These are phyloP conservation scores for Eurypyga helias DNA, from an alignment of 2,113 vertebrate species.

Conservation along the genomic window DNA sequence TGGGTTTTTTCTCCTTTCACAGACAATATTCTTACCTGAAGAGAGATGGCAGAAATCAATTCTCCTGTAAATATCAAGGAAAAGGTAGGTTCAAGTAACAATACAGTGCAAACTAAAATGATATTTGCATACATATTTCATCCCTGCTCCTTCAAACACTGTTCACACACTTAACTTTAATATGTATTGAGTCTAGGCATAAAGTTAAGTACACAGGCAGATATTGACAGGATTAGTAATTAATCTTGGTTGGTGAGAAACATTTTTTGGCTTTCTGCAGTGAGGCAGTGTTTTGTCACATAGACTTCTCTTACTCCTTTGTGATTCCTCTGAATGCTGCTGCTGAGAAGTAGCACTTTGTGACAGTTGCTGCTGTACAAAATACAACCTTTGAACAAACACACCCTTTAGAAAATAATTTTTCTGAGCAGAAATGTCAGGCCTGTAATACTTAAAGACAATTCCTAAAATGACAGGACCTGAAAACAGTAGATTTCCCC, in stretches of 20 bases:
- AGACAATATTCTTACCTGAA: slow-evolving; percentile 38
- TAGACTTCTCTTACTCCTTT: neutral
- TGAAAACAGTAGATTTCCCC: neutral
- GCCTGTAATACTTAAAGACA: neutral
- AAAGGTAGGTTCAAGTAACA: slow-evolving; percentile 72
- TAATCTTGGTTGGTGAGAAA: neutral
- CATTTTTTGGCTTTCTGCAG: neutral
- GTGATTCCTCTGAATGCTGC: neutral
- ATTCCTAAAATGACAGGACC: neutral
- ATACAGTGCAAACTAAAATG: neutral
- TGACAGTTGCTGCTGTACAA: neutral
- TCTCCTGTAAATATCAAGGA: slow-evolving; percentile 81
- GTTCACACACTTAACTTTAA: neutral
- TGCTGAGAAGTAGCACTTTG: neutral
- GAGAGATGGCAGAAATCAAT: slow-evolving; percentile 78
- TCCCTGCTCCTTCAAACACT: neutral
- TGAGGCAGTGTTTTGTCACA: neutral
- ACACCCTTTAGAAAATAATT: neutral
- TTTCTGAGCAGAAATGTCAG: neutral
- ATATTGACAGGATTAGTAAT: neutral
- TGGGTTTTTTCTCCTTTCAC: neutral
- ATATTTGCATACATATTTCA: neutral
- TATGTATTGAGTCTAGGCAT: neutral
- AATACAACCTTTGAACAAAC: neutral
- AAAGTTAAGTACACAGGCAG: neutral